A percentile compares a stretch with the other conserved stretches of the same genome.
Evolutionary conservation across 2,113 vertebrate genomes (phyloP).

Genomic region (Pipa parva): DNA sequence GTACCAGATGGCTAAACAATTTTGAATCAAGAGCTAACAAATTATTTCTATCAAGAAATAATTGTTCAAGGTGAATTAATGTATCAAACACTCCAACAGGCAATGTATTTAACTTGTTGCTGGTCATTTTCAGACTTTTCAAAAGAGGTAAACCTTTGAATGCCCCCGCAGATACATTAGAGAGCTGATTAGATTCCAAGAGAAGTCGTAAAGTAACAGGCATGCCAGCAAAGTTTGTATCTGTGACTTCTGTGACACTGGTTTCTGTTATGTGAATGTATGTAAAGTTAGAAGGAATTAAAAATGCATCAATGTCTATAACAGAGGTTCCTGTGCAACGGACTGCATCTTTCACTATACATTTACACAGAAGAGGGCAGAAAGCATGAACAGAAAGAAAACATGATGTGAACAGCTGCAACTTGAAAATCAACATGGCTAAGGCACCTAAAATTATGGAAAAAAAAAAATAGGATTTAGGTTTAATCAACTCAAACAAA

Average conservation of each 20-base stretch:
- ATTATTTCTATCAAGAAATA: slow-evolving; percentile 66
- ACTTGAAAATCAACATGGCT: slow-evolving; percentile 40
- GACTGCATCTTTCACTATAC: slow-evolving; percentile 41
- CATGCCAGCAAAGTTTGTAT: slow-evolving; percentile 60
- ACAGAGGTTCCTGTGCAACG: slow-evolving; percentile 48
- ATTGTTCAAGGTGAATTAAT: slow-evolving; percentile 60
- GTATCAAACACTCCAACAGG: slow-evolving; percentile 63
- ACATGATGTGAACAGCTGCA: slow-evolving; percentile 48
- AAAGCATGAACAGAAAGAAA: slow-evolving; percentile 45
- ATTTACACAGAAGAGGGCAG: slow-evolving; percentile 56
- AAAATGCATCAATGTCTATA: slow-evolving; percentile 45
- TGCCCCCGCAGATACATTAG: slow-evolving; percentile 62
- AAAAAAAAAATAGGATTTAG: slow-evolving; percentile 22
- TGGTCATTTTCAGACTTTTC: slow-evolving; percentile 66
- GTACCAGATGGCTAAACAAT: slow-evolving; percentile 59
- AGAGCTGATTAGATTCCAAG: slow-evolving; percentile 62
- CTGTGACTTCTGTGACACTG: slow-evolving; percentile 50
- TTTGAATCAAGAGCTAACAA: slow-evolving; percentile 54
- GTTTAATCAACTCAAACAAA: neutral
- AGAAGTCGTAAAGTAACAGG: slow-evolving; percentile 61
- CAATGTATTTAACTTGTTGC: slow-evolving; percentile 61
- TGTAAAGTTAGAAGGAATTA: slow-evolving; percentile 57
- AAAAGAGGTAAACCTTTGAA: slow-evolving; percentile 67
- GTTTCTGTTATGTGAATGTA: slow-evolving; percentile 53
- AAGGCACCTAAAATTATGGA: slow-evolving; percentile 46